Evolutionary conservation across 1,140 invertebrate species (phyloP).

Genomic region (Magallana angulata): DNA sequence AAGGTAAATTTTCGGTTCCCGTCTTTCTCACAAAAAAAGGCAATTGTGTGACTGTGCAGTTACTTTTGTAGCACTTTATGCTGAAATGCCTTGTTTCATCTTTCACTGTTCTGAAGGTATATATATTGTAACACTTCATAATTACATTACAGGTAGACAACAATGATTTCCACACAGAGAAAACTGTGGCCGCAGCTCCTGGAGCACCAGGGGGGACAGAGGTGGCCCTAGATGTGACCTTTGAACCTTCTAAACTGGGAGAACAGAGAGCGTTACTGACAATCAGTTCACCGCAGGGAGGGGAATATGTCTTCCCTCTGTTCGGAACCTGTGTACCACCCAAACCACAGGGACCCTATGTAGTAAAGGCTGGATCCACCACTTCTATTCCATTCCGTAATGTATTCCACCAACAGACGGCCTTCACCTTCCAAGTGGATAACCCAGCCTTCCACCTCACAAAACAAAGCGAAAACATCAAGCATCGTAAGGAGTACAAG

Average conservation of each 20-base stretch:
- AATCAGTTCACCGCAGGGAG: conserved; percentile 74
- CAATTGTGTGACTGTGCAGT: background rate
- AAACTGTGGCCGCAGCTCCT: conserved; percentile 76
- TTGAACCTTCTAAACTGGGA: conserved; percentile 78
- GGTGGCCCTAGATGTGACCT: conserved; percentile 77
- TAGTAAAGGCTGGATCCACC: conserved; percentile 76
- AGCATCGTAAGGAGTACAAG: conserved; percentile 76
- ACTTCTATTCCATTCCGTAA: conserved; percentile 78
- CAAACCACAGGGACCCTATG: conserved; percentile 79
- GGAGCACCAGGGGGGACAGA: conserved; percentile 77
- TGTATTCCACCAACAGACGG: conserved; percentile 75
- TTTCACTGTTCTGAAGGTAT: background rate
- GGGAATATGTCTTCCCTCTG: conserved; percentile 79
- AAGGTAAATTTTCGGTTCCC: conserved; percentile 69
- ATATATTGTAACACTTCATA: background rate
- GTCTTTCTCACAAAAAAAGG: background rate
- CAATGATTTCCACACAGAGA: conserved; percentile 78
- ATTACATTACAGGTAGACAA: conserved; percentile 75
- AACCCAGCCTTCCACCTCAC: conserved; percentile 78
- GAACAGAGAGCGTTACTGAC: conserved; percentile 74
- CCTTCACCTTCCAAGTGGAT: conserved; percentile 79
- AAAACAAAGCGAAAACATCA: conserved; percentile 77
- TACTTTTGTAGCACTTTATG: background rate
- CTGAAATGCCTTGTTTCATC: background rate
- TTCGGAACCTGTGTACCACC: conserved; percentile 77